These are phyloP conservation scores for Rhagonycha lutea DNA, from an alignment of 2,888 invertebrate species.

Conservation along the genomic window DNA sequence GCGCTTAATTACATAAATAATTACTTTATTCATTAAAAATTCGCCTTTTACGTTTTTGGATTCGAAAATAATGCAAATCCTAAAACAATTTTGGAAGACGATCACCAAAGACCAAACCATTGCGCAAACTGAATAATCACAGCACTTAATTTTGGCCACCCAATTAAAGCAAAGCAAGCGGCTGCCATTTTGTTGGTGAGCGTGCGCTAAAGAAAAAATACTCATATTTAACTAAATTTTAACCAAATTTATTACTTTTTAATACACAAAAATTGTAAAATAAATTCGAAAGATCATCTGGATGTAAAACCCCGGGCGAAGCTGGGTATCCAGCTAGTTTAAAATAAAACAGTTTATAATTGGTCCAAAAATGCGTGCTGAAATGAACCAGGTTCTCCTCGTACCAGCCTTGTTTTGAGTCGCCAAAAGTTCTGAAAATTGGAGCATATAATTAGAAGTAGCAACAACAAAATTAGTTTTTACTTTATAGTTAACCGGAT, in stretches of 20 bases:
- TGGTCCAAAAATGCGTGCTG: constrained; percentile 23
- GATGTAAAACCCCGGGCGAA: too few species aligned
- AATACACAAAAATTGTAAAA: background rate
- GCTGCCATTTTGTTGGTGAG: too few species aligned
- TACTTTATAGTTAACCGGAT: background rate
- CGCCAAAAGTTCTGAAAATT: background rate
- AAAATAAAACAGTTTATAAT: background rate
- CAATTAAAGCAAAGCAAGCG: too few species aligned
- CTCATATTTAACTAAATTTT: background rate
- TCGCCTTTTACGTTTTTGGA: constrained; percentile 65
- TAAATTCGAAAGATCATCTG: too few species aligned
- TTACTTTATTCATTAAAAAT: constrained; percentile 69
- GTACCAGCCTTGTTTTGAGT: constrained; percentile 46
- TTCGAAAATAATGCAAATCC: constrained; percentile 76
- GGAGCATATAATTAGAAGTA: background rate
- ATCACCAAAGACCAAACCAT: background rate
- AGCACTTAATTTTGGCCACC: too few species aligned
- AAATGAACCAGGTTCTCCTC: constrained; percentile 49
- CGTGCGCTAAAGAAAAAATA: too few species aligned
- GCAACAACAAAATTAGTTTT: background rate
- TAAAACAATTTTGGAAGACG: constrained; percentile 49
- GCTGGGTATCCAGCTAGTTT: too few species aligned
- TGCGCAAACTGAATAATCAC: background rate
- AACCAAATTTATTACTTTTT: background rate
- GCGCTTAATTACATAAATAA: too few species aligned